These are phyloP conservation scores for Axea sp. DNA, from an alignment of 2,888 invertebrate genomes.

Conservation along the genomic window DNA sequence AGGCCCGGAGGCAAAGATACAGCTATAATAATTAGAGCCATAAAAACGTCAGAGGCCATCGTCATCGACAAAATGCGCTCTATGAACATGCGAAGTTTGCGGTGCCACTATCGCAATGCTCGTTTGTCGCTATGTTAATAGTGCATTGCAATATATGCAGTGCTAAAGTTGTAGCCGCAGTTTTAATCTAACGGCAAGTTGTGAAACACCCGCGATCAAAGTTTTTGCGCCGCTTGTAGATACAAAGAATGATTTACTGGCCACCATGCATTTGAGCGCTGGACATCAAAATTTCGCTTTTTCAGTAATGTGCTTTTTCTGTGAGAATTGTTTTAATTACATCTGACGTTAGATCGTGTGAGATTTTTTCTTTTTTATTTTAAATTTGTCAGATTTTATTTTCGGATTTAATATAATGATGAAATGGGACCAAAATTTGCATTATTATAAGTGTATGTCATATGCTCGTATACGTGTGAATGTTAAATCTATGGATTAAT, in stretches of 20 bases:
- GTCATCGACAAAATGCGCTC: constrained; percentile 40
- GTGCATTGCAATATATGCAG: constrained; percentile 43
- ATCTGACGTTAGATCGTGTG: constrained; percentile 50
- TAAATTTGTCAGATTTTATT: too few species aligned
- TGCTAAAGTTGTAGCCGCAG: constrained; percentile 46
- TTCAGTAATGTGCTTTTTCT: constrained; percentile 11
- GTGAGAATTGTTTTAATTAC: too few species aligned
- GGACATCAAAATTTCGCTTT: too few species aligned
- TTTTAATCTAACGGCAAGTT: constrained; percentile 49
- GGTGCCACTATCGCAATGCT: constrained; percentile 57
- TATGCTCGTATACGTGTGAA: too few species aligned
- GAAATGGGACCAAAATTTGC: too few species aligned
- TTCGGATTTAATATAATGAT: too few species aligned
- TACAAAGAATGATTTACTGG: constrained; percentile 25
- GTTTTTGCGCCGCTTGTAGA: constrained; percentile 43
- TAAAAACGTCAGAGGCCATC: constrained; percentile 56
- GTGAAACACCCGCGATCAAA: constrained; percentile 43
- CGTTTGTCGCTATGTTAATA: constrained; percentile 62
- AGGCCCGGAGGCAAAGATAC: constrained; percentile 22
- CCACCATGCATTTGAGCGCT: background rate
- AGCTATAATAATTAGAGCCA: constrained; percentile 43
- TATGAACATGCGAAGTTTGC: constrained; percentile 52
- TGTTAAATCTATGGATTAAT: too few species aligned
- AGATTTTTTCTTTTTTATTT: too few species aligned
- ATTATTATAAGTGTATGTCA: too few species aligned